Base-by-base conservation (phyloP, 64 coral and sea anemone genomes). In the Actinia tenebrosa region DNA sequence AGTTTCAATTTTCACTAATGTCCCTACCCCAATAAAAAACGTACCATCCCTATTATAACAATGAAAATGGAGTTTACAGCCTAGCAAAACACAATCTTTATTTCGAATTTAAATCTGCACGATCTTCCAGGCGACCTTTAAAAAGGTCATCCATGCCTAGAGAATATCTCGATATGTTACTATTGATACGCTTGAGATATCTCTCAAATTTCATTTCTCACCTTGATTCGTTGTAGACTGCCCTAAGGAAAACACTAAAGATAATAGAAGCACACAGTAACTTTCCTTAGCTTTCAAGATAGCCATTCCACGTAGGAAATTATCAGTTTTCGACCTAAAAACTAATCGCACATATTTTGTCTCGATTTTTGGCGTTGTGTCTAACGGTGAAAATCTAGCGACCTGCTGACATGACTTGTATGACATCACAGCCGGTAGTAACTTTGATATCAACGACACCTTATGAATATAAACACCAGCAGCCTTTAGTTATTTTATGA, bases 401-500 rank as follows among this genome's bases (percentile, higher is more conserved):
- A 66, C 63, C 63, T 66, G 63, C n/a, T 66, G 63, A 66, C 63
- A 66, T 23, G n/a, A 23, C n/a, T 58, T 58, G 56, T 66, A 66
- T 66, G 63, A 66, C 63, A 66, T 66, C 63, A 66, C 63, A 66
- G 22, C 19, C 1, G 56, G 63, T 10, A 23, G 7, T n/a, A 22
- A 7, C 19, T 66, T 20, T 66, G 19, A 9, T 8, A 23, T 23
- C 63, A n/a, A 66, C 20, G 63, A 10, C 22, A 9, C 19, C n/a
- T 66, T 66, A 66, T 66, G 63, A 66, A 66, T 66, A 23, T 66
- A 66, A 20, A 66, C 63, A 66, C 63, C 63, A 66, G 63, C 63
- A 66, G 63, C n/a, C 22, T 23, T 13, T 55, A 11, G 53, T 55
- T 64, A 20, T 64, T 64, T 17, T 6, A n/a, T 64, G 61, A 64